A percentile compares a stretch with the other conserved stretches of the same genome.
These are phyloP conservation scores for Volucella bombylans DNA, from an alignment of 2,888 invertebrate species.

Conservation along the genomic window DNA sequence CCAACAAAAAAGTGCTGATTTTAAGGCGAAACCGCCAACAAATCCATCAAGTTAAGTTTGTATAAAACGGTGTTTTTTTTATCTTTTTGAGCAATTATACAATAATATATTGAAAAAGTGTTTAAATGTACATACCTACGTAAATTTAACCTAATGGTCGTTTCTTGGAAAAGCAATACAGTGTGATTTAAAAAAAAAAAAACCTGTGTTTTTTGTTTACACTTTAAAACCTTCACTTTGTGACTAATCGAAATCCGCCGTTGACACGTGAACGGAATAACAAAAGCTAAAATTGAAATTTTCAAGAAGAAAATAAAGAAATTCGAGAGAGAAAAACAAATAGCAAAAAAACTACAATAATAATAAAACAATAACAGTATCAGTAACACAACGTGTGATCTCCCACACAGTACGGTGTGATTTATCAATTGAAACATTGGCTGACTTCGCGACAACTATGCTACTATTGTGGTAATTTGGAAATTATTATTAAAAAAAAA, in stretches of 20 bases:
- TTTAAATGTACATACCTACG: too few species aligned
- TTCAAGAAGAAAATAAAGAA: background rate
- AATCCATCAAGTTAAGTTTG: constrained; percentile 11
- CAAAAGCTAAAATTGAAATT: background rate
- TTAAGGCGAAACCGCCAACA: constrained; percentile 16
- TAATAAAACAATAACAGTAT: constrained; percentile 19
- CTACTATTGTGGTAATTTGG: constrained; percentile 65
- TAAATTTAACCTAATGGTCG: background rate
- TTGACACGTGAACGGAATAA: constrained; percentile 57
- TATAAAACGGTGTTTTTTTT: constrained; percentile 12
- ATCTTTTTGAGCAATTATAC: too few species aligned
- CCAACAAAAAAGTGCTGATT: constrained; percentile 22
- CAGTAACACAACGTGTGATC: constrained; percentile 32
- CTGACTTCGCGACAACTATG: constrained; percentile 58
- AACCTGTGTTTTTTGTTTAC: constrained; percentile 46
- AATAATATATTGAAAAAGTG: too few species aligned
- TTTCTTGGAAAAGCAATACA: constrained; percentile 54
- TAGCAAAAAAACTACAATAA: background rate
- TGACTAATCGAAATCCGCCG: constrained; percentile 51
- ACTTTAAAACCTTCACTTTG: constrained; percentile 20
- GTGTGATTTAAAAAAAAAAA: constrained; percentile 53
- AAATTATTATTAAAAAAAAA: constrained; percentile 25
- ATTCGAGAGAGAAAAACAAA: background rate
- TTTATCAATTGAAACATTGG: constrained; percentile 55
- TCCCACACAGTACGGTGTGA: constrained; percentile 18